phyloP scores from a whole-genome alignment of 2,888 invertebrate genomes.

The Azorinus chamasolen region DNA sequence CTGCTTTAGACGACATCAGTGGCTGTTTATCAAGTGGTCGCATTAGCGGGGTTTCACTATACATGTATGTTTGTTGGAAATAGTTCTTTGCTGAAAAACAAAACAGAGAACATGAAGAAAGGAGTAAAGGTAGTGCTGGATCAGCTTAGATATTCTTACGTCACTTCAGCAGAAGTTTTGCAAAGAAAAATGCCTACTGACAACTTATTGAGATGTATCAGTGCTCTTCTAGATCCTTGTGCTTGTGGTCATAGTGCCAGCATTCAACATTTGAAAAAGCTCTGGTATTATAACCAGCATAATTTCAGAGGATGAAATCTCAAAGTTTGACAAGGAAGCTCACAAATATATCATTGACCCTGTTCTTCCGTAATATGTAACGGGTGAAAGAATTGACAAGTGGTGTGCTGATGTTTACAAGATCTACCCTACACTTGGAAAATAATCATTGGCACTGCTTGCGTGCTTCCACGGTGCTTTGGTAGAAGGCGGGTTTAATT shows the following conservation, averaged over 20 bases:
- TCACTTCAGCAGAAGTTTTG: conserved; percentile 15
- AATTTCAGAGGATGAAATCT: conserved; percentile 26
- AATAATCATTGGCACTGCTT: conserved; percentile 39
- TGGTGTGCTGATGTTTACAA: background rate
- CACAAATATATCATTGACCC: conserved; percentile 27
- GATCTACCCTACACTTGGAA: conserved; percentile 38
- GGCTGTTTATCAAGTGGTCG: no score
- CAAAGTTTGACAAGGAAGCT: conserved; percentile 43
- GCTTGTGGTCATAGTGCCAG: conserved; percentile 44
- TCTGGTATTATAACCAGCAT: conserved; percentile 45
- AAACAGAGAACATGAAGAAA: conserved; percentile 1
- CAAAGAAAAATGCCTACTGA: conserved; percentile 58
- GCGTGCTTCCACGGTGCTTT: conserved; percentile 64
- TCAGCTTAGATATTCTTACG: conserved; percentile 10
- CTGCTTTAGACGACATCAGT: no score
- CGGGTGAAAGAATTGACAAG: background rate
- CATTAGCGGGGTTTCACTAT: no score
- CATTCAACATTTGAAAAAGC: conserved; percentile 26
- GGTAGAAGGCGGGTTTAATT: conserved; percentile 62
- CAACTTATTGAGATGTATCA: conserved; percentile 39
- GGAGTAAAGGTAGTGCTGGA: conserved; percentile 7
- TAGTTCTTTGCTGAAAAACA: background rate
- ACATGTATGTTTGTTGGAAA: conserved; percentile 16
- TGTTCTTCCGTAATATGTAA: conserved; percentile 8
- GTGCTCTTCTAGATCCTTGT: conserved; percentile 53